Evolutionary conservation across 2,113 vertebrate genomes (phyloP).

Genomic region (Lichenostomus cassidix): DNA sequence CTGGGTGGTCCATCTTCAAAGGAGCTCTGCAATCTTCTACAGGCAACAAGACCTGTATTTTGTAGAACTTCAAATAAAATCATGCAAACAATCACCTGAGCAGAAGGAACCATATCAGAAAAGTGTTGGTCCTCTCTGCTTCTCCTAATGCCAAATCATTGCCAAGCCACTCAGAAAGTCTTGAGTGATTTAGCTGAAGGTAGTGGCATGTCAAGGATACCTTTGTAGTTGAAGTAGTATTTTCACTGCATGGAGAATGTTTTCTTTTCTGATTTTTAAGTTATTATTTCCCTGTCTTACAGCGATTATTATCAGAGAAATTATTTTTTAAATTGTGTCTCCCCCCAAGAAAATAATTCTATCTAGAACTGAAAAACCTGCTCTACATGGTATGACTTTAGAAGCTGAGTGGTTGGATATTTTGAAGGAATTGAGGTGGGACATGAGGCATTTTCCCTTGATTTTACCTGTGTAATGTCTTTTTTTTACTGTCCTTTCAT

Average conservation of each 20-base stretch:
- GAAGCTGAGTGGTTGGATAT: background rate
- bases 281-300: background rate
- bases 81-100: background rate
- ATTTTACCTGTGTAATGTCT: background rate
- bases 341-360: accelerated
- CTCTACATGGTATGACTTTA: background rate
- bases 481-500: background rate
- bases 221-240: background rate
- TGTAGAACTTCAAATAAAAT: background rate
- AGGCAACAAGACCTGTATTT: background rate
- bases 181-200: background rate
- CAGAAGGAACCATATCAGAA: background rate
- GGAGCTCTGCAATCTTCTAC: background rate
- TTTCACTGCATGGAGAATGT: background rate
- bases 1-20: background rate
- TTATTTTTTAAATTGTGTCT: background rate
- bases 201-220: background rate
- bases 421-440: background rate
- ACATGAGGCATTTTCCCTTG: background rate
- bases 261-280: background rate
- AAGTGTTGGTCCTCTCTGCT: accelerated
- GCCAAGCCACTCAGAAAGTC: background rate
- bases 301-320: accelerated
- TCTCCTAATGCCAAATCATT: background rate
- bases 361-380: background rate